Conservation (phyloP, 2,888 invertebrate genomes). For the Eurois occulta region DNA sequence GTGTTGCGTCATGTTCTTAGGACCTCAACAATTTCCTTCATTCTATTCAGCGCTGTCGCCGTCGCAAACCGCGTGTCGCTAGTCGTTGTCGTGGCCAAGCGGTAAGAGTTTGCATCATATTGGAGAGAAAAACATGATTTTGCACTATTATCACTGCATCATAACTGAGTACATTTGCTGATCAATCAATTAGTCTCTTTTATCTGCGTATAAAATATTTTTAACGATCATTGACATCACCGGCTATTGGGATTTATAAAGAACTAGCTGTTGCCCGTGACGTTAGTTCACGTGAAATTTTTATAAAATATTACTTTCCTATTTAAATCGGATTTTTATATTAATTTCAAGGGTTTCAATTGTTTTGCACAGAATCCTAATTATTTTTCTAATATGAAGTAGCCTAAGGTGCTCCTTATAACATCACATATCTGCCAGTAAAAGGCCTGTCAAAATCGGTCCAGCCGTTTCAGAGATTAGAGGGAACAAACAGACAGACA, state of each 20-base stretch:
- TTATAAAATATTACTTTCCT: too few species aligned
- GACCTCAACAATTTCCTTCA: not conserved
- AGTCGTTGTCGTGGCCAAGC: not conserved
- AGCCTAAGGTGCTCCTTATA: too few species aligned
- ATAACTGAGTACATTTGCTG: not conserved
- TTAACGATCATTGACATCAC: not conserved
- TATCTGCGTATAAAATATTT: not conserved
- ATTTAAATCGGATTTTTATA: too few species aligned
- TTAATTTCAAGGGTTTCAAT: too few species aligned
- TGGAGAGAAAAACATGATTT: conserved; percentile 2
- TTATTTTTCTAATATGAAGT: too few species aligned
- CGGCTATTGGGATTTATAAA: not conserved
- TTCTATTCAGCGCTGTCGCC: not conserved
- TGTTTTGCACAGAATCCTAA: too few species aligned
- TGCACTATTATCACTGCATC: not conserved
- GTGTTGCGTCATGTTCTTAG: not conserved
- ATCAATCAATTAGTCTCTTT: conserved; percentile 2
- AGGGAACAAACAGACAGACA: too few species aligned
- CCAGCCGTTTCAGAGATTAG: too few species aligned
- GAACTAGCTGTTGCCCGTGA: too few species aligned
- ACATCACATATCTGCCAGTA: too few species aligned
- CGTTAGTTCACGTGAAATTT: too few species aligned
- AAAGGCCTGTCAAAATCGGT: too few species aligned
- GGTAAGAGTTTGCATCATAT: not conserved
- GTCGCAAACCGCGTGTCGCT: not conserved